A percentile compares a stretch with the other conserved stretches of the same genome.
phyloP scores from a whole-genome alignment of 2,113 vertebrate genomes.

The Eudyptes chrysolophus region DNA sequence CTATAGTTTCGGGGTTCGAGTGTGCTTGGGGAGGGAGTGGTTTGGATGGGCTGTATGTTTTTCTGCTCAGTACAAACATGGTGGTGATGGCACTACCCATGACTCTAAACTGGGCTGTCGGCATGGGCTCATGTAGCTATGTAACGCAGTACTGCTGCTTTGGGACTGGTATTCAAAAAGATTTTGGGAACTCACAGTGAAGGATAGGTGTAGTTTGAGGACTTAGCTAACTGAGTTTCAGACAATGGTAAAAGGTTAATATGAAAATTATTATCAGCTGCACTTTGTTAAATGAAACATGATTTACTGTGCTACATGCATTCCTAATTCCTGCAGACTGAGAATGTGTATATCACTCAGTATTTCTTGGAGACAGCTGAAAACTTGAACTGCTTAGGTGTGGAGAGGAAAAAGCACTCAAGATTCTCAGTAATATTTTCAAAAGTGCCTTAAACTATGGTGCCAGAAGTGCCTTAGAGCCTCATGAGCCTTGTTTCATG shows the following conservation, averaged over 20 bases:
- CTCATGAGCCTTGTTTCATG: background rate
- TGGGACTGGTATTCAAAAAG: background rate
- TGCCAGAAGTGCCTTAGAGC: background rate
- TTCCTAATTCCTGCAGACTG: background rate
- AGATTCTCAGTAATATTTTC: background rate
- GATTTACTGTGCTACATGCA: background rate
- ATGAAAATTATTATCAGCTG: background rate
- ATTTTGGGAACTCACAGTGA: background rate
- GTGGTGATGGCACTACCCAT: background rate
- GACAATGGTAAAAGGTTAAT: background rate
- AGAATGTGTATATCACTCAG: background rate
- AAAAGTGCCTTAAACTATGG: background rate
- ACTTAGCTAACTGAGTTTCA: background rate
- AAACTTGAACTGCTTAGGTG: background rate
- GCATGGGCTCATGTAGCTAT: background rate
- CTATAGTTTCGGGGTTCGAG: fast-evolving
- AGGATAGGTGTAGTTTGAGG: background rate
- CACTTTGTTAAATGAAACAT: background rate
- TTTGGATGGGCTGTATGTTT: background rate
- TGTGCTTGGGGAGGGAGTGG: background rate
- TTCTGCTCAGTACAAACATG: background rate
- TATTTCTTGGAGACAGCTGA: background rate
- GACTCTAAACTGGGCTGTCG: background rate
- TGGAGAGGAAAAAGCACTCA: background rate
- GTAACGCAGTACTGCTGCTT: background rate